A percentile compares a stretch with the other conserved stretches of the same genome.
Evolutionary conservation across 1,140 invertebrate genomes (phyloP).

Genomic region (Drosophila mojavensis): DNA sequence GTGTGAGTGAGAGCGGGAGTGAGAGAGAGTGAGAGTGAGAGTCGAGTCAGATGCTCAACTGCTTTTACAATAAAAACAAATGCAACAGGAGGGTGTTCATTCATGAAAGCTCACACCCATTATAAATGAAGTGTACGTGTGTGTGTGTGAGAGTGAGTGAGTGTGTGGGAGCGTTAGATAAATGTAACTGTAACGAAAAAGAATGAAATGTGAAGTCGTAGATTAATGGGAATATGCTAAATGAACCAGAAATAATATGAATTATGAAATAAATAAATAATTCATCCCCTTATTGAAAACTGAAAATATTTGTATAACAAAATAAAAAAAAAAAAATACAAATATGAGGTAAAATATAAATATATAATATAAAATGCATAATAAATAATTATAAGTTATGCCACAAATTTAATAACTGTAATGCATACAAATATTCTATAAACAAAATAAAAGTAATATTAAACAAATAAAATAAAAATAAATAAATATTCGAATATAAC

Average conservation of each 20-base stretch:
- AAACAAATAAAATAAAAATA: too few relatives aligned
- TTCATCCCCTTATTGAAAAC: neutral
- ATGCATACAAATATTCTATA: too few relatives aligned
- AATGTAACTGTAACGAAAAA: slow-evolving; percentile 16
- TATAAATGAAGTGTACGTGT: slow-evolving; percentile 6
- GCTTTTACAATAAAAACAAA: slow-evolving; percentile 71
- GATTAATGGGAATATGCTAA: slow-evolving; percentile 13
- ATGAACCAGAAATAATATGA: neutral
- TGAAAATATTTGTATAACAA: neutral
- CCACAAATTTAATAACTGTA: too few relatives aligned
- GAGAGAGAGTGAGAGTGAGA: slow-evolving; percentile 14
- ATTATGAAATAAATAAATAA: neutral
- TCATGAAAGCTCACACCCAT: slow-evolving; percentile 65
- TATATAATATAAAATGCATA: too few relatives aligned
- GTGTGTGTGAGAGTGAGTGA: neutral
- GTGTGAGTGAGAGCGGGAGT: neutral
- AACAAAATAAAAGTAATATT: too few relatives aligned
- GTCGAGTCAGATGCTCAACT: slow-evolving; percentile 32
- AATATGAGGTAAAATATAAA: too few relatives aligned
- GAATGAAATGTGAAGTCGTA: slow-evolving; percentile 16
- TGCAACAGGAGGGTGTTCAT: slow-evolving; percentile 82
- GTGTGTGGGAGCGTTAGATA: neutral
- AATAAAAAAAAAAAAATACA: neutral
- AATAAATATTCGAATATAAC: neutral
- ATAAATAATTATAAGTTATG: too few relatives aligned